phyloP scores from a whole-genome alignment of 2,113 vertebrate genomes.

The Phrynosoma blainvillii region DNA sequence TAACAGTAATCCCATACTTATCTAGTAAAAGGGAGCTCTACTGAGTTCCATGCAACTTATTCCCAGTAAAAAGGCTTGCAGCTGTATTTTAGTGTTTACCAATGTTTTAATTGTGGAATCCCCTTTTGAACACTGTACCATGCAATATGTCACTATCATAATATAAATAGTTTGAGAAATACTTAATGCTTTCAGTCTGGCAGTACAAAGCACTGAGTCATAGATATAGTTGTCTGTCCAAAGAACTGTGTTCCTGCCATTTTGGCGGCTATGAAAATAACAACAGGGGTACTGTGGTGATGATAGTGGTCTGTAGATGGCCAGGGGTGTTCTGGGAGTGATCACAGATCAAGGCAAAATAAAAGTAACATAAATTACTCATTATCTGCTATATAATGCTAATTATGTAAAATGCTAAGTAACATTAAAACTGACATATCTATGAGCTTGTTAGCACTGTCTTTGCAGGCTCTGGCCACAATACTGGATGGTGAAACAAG shows the following conservation, averaged over 20 bases:
- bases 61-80: neutral
- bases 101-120: neutral
- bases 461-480: neutral
- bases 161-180: neutral
- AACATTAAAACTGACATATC: neutral
- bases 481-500: neutral
- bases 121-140: neutral
- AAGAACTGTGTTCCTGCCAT: neutral
- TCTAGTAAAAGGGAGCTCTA: neutral
- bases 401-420: neutral
- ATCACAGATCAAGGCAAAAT: neutral
- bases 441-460: neutral
- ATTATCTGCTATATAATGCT: neutral
- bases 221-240: slow-evolving; percentile 5
- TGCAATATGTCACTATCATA: too few relatives aligned
- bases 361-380: neutral
- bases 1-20: neutral
- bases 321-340: too few relatives aligned
- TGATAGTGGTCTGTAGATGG: neutral
- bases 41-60: neutral
- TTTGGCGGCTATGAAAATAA: neutral
- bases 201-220: neutral
- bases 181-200: neutral
- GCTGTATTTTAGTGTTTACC: neutral
- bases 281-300: too few relatives aligned